A percentile compares a stretch with the other conserved stretches of the same genome.
Evolutionary conservation across 1,140 invertebrate species (phyloP).

Genomic region (Oscheius sp.): DNA sequence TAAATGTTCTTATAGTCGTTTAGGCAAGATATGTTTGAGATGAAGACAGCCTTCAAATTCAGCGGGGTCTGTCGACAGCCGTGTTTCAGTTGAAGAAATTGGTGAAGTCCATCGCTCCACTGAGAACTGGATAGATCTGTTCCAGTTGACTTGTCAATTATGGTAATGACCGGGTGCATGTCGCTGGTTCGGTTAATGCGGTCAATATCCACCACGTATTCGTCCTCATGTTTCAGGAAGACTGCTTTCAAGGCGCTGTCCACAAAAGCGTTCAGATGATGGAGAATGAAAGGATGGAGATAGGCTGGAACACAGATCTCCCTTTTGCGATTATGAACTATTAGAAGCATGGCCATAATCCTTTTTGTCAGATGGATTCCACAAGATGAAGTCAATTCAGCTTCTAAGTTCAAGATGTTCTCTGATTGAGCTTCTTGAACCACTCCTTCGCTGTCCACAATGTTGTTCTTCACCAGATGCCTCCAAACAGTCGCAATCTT

Average conservation of each 20-base stretch:
- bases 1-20: slow-evolving; percentile 59
- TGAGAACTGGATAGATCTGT: slow-evolving; percentile 60
- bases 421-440: neutral
- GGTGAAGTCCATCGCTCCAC: slow-evolving; percentile 62
- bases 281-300: neutral
- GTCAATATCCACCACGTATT: slow-evolving; percentile 9
- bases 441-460: neutral
- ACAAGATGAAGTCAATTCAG: neutral
- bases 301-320: slow-evolving; percentile 5
- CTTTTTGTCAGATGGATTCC: neutral
- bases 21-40: slow-evolving; percentile 62
- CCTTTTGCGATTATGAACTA: neutral
- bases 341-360: neutral
- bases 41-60: slow-evolving; percentile 61
- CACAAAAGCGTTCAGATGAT: slow-evolving; percentile 3
- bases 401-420: neutral
- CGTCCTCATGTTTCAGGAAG: slow-evolving; percentile 4
- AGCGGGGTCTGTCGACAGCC: slow-evolving; percentile 58
- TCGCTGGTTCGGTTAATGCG: neutral
- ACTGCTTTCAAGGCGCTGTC: neutral
- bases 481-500: neutral
- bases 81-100: slow-evolving; percentile 63
- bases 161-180: slow-evolving; percentile 27
- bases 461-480: neutral
- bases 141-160: slow-evolving; percentile 62